These are phyloP conservation scores for Myotis daubentonii DNA, from an alignment of 2,797 vertebrate species.

Conservation along the genomic window DNA sequence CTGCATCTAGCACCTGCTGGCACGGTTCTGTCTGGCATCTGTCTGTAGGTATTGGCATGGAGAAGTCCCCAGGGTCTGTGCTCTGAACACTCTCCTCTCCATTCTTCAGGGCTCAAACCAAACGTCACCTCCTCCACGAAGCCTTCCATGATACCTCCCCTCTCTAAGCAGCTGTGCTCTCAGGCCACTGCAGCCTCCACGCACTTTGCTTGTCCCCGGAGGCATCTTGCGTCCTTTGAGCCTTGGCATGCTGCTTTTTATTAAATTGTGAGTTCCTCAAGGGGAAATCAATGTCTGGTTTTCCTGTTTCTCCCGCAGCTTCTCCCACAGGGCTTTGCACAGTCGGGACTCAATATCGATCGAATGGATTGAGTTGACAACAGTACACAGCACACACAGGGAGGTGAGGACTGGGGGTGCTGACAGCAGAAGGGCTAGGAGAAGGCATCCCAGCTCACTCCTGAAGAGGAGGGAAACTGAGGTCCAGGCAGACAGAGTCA, in stretches of 20 bases:
- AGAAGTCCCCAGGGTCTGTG: background rate
- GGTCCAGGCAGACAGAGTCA: background rate
- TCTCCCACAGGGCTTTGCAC: background rate
- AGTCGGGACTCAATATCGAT: background rate
- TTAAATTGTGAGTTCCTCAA: background rate
- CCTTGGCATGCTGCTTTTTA: background rate
- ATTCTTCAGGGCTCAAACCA: background rate
- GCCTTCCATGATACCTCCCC: background rate
- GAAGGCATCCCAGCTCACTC: too few relatives aligned
- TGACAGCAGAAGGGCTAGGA: background rate
- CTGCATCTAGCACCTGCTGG: background rate
- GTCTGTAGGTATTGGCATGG: background rate
- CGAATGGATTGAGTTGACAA: background rate
- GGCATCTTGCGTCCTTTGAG: background rate
- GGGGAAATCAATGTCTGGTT: background rate
- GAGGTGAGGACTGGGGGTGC: background rate
- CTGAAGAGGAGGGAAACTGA: background rate
- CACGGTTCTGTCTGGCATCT: background rate
- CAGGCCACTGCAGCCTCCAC: background rate
- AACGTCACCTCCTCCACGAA: background rate
- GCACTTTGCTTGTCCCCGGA: background rate
- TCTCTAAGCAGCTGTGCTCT: background rate
- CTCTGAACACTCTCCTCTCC: background rate
- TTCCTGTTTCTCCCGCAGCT: background rate
- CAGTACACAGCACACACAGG: background rate